phyloP scores from a whole-genome alignment of 2,888 invertebrate genomes.

The Cheilosia variabilis region DNA sequence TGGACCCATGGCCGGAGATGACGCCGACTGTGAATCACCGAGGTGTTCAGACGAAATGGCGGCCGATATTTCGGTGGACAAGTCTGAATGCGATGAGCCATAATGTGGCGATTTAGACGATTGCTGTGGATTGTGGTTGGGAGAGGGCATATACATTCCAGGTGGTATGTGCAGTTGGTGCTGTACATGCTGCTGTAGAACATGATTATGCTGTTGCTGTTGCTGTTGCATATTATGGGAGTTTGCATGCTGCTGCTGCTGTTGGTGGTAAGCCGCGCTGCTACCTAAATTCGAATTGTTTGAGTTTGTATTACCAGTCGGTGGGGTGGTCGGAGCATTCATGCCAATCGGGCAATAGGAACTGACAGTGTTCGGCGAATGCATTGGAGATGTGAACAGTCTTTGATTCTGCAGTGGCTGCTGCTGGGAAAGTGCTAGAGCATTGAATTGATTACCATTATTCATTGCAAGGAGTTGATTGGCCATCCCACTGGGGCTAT shows the following conservation, averaged over 20 bases:
- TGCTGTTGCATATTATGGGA: slow-evolving; percentile 66
- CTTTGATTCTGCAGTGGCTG: slow-evolving; percentile 78
- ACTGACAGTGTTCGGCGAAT: slow-evolving; percentile 81
- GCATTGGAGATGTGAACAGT: slow-evolving; percentile 79
- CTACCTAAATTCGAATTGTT: slow-evolving; percentile 54
- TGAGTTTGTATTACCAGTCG: slow-evolving; percentile 59
- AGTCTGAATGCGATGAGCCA: slow-evolving; percentile 88
- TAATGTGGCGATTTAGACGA: slow-evolving; percentile 82
- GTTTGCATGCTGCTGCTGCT: slow-evolving; percentile 76
- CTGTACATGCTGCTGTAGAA: slow-evolving; percentile 56
- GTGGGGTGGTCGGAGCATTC: slow-evolving; percentile 75
- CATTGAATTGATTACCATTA: slow-evolving; percentile 49
- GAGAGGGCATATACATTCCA: slow-evolving; percentile 63
- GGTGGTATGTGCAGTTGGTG: slow-evolving; percentile 61
- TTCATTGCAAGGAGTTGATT: slow-evolving; percentile 54
- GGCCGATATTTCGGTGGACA: slow-evolving; percentile 91
- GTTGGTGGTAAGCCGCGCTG: slow-evolving; percentile 65
- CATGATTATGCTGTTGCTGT: slow-evolving; percentile 64
- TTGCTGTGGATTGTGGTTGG: slow-evolving; percentile 75
- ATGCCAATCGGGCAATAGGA: slow-evolving; percentile 72
- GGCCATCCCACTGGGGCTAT: slow-evolving; percentile 50
- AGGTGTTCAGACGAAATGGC: slow-evolving; percentile 89
- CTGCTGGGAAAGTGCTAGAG: slow-evolving; percentile 77
- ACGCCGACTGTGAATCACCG: slow-evolving; percentile 86
- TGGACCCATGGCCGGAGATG: slow-evolving; percentile 86